Base-by-base conservation (phyloP, 2,888 invertebrate species). In the Aromia moschata region DNA sequence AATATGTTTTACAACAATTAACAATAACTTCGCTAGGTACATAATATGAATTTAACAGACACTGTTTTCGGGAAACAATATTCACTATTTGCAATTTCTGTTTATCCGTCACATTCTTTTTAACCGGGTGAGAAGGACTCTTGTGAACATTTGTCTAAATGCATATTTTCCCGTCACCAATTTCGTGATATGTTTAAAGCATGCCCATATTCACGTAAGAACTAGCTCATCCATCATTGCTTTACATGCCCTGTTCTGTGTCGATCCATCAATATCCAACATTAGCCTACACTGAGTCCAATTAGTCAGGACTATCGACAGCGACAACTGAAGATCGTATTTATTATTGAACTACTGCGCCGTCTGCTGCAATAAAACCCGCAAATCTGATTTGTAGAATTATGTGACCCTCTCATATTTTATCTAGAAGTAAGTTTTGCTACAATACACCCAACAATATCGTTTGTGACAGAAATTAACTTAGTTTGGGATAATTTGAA, bases 181-280 rank as follows among this genome's bases (percentile, higher is more conserved):
- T 18, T 33, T 56, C 45, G 37, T 38, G 51, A 54, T 38, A 20
- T 30, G 45, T 53, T 45, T 18, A 53, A 54, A 46, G 33, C 58
- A 60, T 52, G 56, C 58, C 54, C 62, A 64, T 56, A 61, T 65
- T 53, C 61, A 66, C 64, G 59, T 59, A 56, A 37, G 61, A 55
- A 67, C 67, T 43, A 54, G 62, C 62, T 68, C 68, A 71, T 71
- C 71, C 63, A 71, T 71, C 71, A 71, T 69, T 58, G 65, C 58
- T 64, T 25, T 64, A 70, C 70, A 70, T 64, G 61, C 62, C 65
- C 58, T 56, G 60, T 54, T 68, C 68, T 68, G 59, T 67, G 72
- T 72, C 76, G 74, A 77, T 77, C 77, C 74, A 77, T 77, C 77
- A 77, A 75, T 74, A 75, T 66, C 58, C 55, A 65, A 74, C 74